A percentile compares a stretch with the other conserved stretches of the same genome.
These are phyloP conservation scores for Eupithecia subumbrata DNA, from an alignment of 2,888 invertebrate genomes.

Conservation along the genomic window DNA sequence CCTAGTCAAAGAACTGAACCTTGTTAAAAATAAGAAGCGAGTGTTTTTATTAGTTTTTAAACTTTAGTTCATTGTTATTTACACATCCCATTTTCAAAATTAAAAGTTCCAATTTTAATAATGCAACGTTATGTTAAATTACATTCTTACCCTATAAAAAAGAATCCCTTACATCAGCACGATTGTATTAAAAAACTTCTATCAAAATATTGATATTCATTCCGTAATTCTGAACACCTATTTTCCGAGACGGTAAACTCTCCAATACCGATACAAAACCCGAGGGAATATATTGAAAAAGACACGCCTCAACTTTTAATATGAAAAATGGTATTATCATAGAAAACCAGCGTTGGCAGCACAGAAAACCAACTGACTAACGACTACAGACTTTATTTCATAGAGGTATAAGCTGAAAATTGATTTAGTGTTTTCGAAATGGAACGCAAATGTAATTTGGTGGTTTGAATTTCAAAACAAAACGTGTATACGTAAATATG, in stretches of 20 bases:
- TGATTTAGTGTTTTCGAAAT: conserved; percentile 4
- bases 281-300: conserved; percentile 56
- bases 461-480: conserved; percentile 23
- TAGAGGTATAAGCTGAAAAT: neutral
- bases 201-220: conserved; percentile 43
- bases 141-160: neutral
- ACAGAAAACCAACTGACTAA: neutral
- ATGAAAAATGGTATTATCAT: conserved; percentile 82
- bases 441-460: conserved; percentile 31
- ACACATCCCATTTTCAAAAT: neutral
- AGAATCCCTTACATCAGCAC: conserved; percentile 9
- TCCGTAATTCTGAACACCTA: conserved; percentile 43
- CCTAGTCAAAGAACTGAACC: conserved; percentile 12
- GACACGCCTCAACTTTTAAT: conserved; percentile 75
- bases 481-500: conserved; percentile 1
- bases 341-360: conserved; percentile 39
- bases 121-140: too few relatives aligned
- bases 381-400: conserved; percentile 14
- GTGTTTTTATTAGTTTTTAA: neutral
- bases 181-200: conserved; percentile 34
- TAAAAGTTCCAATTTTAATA: neutral
- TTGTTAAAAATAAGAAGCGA: neutral
- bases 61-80: too few relatives aligned
- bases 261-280: conserved; percentile 42
- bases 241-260: conserved; percentile 45